Evolutionary conservation across 2,113 vertebrate genomes (phyloP), one percentile per base, ranked within the genome.

Genomic region (Sapajus apella): DNA sequence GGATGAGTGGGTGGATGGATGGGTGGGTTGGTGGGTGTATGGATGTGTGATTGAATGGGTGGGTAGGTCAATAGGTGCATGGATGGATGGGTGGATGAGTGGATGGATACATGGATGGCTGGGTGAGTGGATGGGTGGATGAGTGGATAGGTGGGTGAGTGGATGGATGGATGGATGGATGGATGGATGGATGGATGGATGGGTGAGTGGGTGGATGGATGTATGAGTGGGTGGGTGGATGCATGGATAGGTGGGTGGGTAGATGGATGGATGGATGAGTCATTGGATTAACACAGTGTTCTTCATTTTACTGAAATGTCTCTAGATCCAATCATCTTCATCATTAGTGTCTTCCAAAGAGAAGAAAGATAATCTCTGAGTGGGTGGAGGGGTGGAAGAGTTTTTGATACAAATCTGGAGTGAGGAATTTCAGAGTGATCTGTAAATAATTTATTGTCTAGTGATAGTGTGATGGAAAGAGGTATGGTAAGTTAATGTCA

Each of bases 41-140:
- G 8, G 0, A 0, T 23, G 56, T 8, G 0, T 56, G 20, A 0
- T 0, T 56, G 7, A 20, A 23, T 56, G 8, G 56, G 0, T 56
- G 20, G 0, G 0, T 8, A 0, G 0, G 0, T 23, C 20, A 2
- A 0, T 56, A 20, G 55, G 0, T 8, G 20, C 2, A 0, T 56
- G 55, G 2, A 0, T 6, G 14, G 20, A 0, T 56, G 55, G 2
- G 0, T 56, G 55, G 2, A 0, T 56, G 55, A 20, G 0, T 3
- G 3, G 56, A 3, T 58, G 20, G 2, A 0, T 56, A 1, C 1
- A 0, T 56, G 55, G 55, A 0, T 56, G 18, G 18, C 0, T 8
- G 21, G 20, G 0, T 56, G 55, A 20, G 0, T 56, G 55, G 55
- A 0, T 56, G 55, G 0, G 0, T 56, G 55, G 2, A 0, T 23